Percentiles rank a stretch among this genome's conserved stretches.
Evolutionary conservation across 2,888 invertebrate genomes (phyloP).

Genomic region (Aplocera efformata): DNA sequence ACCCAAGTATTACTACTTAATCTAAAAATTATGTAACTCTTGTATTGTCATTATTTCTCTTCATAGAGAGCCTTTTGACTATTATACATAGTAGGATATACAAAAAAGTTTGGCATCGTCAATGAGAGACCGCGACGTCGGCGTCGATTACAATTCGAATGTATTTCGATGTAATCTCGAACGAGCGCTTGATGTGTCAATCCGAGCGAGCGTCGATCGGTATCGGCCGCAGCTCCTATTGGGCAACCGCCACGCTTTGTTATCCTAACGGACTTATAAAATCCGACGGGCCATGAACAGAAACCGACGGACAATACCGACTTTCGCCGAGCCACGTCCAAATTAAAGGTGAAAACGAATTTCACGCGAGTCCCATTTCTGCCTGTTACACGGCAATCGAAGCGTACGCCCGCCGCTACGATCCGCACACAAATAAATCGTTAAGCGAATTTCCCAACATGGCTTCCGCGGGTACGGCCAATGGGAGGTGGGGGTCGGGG

Average conservation of each 20-base stretch:
- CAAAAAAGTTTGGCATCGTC: constrained; percentile 51
- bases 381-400: constrained; percentile 46
- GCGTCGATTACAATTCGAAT: constrained; percentile 67
- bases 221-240: constrained; percentile 72
- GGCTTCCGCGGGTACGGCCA: constrained; percentile 61
- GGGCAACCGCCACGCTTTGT: constrained; percentile 74
- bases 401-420: constrained; percentile 43
- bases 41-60: too few species aligned
- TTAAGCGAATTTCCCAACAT: constrained; percentile 72
- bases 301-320: constrained; percentile 45
- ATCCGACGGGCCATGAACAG: constrained; percentile 56
- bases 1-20: too few species aligned
- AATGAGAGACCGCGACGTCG: constrained; percentile 59
- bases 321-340: constrained; percentile 34
- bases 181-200: constrained; percentile 75
- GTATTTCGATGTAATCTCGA: constrained; percentile 68
- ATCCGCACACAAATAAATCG: constrained; percentile 68
- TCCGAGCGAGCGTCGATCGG: constrained; percentile 61
- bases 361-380: constrained; percentile 47
- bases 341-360: constrained; percentile 44
- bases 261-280: constrained; percentile 71
- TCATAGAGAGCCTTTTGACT: too few species aligned
- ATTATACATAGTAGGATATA: constrained; percentile 23
- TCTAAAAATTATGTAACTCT: too few species aligned
- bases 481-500: constrained; percentile 47